phyloP scores from a whole-genome alignment of 1,140 invertebrate species.

The Harpegnathos saltator region DNA sequence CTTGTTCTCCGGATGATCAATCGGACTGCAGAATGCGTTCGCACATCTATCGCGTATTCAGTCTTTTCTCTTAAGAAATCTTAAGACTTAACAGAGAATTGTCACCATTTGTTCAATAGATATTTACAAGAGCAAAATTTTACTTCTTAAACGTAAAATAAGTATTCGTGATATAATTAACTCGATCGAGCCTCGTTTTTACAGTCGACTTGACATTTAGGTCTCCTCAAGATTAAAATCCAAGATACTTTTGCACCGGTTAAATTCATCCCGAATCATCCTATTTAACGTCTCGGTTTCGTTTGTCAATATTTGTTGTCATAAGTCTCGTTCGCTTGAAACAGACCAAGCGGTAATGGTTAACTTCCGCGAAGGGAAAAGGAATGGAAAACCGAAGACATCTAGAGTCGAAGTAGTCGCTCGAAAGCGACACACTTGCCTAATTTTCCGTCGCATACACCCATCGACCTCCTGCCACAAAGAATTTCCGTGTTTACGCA shows the following conservation, averaged over 20 bases:
- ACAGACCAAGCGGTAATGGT: slow-evolving; percentile 16
- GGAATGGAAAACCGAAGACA: slow-evolving; percentile 40
- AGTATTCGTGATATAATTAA: too few relatives aligned
- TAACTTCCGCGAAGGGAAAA: slow-evolving; percentile 5
- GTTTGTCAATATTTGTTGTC: too few relatives aligned
- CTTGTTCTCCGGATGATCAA: slow-evolving; percentile 59
- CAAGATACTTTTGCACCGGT: too few relatives aligned
- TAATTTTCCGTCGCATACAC: slow-evolving; percentile 70
- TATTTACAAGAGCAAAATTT: too few relatives aligned
- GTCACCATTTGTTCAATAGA: too few relatives aligned
- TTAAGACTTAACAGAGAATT: not conserved
- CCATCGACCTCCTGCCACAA: slow-evolving; percentile 16
- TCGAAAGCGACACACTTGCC: slow-evolving; percentile 81
- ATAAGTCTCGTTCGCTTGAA: too few relatives aligned
- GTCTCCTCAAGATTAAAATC: too few relatives aligned
- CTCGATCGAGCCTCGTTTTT: too few relatives aligned
- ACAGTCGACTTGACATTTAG: too few relatives aligned
- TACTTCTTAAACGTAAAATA: too few relatives aligned
- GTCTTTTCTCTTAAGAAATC: not conserved
- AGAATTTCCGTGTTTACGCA: slow-evolving; percentile 53
- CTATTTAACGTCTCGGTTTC: too few relatives aligned
- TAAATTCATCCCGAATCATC: too few relatives aligned
- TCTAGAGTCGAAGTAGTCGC: slow-evolving; percentile 61
- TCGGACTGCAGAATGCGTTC: slow-evolving; percentile 23
- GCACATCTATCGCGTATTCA: not conserved